Evolutionary conservation across 2,113 vertebrate species (phyloP), one percentile per base, ranked within the genome.

Genomic region (Triplophysa tibetana): DNA sequence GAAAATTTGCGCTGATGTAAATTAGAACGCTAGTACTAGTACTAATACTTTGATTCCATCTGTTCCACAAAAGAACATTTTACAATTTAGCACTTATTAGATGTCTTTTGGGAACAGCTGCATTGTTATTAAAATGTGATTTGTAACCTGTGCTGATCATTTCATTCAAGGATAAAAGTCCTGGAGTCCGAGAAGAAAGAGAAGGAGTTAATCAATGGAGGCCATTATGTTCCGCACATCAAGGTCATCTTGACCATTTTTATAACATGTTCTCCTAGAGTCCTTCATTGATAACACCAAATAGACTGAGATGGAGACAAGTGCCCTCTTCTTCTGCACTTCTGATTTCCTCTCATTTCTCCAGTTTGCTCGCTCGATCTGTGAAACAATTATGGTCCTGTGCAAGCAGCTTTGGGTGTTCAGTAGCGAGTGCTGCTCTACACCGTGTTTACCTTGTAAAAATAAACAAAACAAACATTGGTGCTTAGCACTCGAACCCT

Each of bases 391-490:
- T 16, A 41, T 4, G 2, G 11, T 41, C 19, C n/a, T 7, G 14
- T 2, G 54, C 52, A 8, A 45, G 70, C 54, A 60, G 67, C 45
- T 52, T 52, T 50, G 13, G 45, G 68, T 70, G 24, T 70, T 70
- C 64, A 60, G 14, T 52, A 60, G 3, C 14, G 23, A 54, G 19
- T 16, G 43, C 11, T 12, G 52, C 29, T 11, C 14, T n/a, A 78
- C 52, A 69, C 14, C 38, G 17, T 70, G 52, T 68, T 76, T 24
- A 50, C 43, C 29, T 70, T 72, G 45, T 67, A 56, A 50, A 64
- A 64, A 58, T 64, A 66, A 65, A 67, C 63, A 73, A 73, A 73
- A 60, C 48, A 29, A 58, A 52, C 26, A 65, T 41, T 12, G 3
- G 63, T 21, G 26, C 29, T 67, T 41, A 17, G 52, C 74, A 50